Evolutionary conservation across 2,113 vertebrate species (phyloP), one percentile per base, ranked within the genome.

Genomic region (Pelmatolapia mariae): DNA sequence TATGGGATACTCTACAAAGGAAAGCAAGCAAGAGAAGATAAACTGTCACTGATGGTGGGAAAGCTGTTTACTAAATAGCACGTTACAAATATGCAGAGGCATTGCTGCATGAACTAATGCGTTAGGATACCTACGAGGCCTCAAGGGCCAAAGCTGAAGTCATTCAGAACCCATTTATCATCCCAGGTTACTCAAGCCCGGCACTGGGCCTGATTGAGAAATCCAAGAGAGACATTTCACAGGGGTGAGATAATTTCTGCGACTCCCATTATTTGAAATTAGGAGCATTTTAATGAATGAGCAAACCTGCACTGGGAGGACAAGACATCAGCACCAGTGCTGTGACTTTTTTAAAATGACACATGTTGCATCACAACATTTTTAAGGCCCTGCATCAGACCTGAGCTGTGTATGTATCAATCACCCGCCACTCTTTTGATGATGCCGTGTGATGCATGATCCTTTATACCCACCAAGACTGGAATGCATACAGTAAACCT

Each of bases 111-210:
- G 12, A n/a, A 24, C 40, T 12, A 80, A 56, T 16, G 36, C 47
- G 53, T 56, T 45, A 18, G 59, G 57, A 73, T 73, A 38, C 19
- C 6, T 84, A 19, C 2, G 16, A 33, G 24, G 78, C 40, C 45
- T 83, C 18, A 61, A 57, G 19, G 38, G 66, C 50, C 53, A 86
- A 83, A 47, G 50, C 12, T 91, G 61, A 87, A 86, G 84, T 89
- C 3, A 87, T 90, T 86, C 84, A 79, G 89, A 90, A 90, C 45
- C 7, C n/a, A 84, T 87, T 80, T 52, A 82, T 88, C 86, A 85
- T 81, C 63, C 81, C 31, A 82, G 59, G 53, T 89, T 26, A 61
- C 88, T 90, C 59, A 82, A 68, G 61, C 61, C 16, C 7, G 82
- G 33, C 10, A 56, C 31, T 50, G 43, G 15, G n/a, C 33, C 61